Evolutionary conservation across 2,797 vertebrate species (phyloP).

Genomic region (Cyclura pinguis): DNA sequence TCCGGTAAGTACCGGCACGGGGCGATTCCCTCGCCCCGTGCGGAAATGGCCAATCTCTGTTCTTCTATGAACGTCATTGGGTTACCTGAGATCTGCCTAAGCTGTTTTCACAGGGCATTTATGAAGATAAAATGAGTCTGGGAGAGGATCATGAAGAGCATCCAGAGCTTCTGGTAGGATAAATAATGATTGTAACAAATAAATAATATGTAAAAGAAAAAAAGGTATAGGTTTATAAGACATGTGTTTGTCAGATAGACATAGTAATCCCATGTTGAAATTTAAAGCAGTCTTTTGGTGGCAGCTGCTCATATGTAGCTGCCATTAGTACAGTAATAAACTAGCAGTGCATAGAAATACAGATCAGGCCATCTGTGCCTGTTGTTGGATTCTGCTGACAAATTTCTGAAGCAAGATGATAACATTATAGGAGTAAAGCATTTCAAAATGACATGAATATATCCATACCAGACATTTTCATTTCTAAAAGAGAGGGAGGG

Average conservation of each 20-base stretch:
- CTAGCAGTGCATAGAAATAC: not conserved
- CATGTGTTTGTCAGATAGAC: not conserved
- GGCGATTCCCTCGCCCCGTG: no score
- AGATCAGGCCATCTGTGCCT: not conserved
- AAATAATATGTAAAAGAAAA: not conserved
- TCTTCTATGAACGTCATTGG: not conserved
- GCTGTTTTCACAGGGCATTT: not conserved
- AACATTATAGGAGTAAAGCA: no score
- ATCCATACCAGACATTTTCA: no score
- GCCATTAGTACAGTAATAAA: not conserved
- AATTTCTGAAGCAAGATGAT: not conserved
- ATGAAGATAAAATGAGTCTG: not conserved
- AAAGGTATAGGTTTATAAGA: not conserved
- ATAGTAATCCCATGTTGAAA: not conserved
- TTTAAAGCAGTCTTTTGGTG: not conserved
- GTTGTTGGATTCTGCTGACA: not conserved
- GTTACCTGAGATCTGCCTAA: not conserved
- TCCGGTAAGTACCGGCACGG: no score
- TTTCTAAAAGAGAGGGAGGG: no score
- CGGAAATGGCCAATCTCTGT: no score
- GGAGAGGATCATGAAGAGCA: not conserved
- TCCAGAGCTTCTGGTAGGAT: not conserved
- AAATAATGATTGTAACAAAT: not conserved
- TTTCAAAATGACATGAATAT: no score
- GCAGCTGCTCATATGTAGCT: not conserved